phyloP scores from a whole-genome alignment of 2,797 vertebrate genomes.

The Megalops cyprinoides region DNA sequence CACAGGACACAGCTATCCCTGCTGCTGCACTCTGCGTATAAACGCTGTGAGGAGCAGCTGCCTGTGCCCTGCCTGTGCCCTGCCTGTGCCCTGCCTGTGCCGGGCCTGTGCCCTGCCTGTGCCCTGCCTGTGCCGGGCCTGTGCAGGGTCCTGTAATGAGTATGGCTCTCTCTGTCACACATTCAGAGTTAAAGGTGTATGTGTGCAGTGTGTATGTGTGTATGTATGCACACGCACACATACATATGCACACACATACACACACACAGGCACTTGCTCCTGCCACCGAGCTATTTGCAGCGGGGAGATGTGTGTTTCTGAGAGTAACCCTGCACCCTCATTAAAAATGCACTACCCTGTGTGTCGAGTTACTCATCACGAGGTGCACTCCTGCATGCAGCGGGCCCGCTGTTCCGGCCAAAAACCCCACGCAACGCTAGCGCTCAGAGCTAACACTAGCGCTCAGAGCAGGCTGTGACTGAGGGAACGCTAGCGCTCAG shows the following conservation, averaged over 20 bases:
- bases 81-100: too few species aligned
- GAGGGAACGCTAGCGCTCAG: too few species aligned
- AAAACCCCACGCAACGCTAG: too few species aligned
- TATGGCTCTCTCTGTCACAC: too few species aligned
- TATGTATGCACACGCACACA: conserved; percentile 2
- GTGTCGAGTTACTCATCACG: conserved; percentile 40
- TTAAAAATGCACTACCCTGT: conserved; percentile 38
- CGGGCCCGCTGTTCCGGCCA: background rate
- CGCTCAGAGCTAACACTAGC: too few species aligned
- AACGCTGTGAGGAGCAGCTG: background rate
- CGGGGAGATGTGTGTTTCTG: conserved; percentile 9
- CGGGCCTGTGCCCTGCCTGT: too few species aligned
- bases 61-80: background rate
- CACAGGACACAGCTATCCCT: background rate
- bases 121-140: too few species aligned
- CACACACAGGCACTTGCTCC: conserved; percentile 13
- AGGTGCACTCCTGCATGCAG: background rate
- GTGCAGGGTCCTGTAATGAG: too few species aligned
- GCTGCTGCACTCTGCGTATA: background rate
- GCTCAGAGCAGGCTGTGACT: too few species aligned
- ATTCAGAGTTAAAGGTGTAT: too few species aligned
- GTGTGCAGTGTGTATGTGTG: too few species aligned
- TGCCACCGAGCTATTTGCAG: conserved; percentile 30
- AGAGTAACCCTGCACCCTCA: conserved; percentile 35
- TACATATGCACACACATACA: background rate